A percentile compares a stretch with the other conserved stretches of the same genome.
These are phyloP conservation scores for Porites cylindrica DNA, from an alignment of 92 coral and sea anemone genomes.

Conservation along the genomic window DNA sequence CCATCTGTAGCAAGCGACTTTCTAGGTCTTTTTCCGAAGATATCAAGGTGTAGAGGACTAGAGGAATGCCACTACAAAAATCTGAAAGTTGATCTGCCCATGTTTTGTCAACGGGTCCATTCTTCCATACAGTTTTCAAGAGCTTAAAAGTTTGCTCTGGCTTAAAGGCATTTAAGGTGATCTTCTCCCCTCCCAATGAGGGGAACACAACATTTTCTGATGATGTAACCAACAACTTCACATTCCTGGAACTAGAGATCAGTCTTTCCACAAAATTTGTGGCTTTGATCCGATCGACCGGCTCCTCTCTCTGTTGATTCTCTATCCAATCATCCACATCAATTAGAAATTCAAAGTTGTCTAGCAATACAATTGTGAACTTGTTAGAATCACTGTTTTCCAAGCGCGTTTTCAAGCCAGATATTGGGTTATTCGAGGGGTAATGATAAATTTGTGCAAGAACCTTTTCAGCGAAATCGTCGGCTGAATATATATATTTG, in stretches of 20 bases:
- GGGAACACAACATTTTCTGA: conserved; percentile 23
- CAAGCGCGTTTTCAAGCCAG: neutral
- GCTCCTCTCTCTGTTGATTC: neutral
- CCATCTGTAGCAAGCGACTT: neutral
- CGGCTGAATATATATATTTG: conserved; percentile 36
- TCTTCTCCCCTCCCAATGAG: neutral
- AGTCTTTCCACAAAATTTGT: conserved; percentile 21
- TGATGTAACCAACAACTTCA: conserved; percentile 61
- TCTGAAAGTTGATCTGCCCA: conserved; percentile 36
- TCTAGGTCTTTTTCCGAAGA: neutral
- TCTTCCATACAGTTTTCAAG: conserved; percentile 9
- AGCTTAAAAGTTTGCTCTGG: conserved; percentile 19
- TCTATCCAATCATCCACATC: neutral
- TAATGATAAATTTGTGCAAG: conserved; percentile 2
- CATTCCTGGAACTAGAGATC: conserved; percentile 18
- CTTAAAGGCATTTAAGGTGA: conserved; percentile 11
- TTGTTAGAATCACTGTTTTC: neutral
- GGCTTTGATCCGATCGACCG: neutral
- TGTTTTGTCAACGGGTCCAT: neutral
- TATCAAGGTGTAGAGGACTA: conserved; percentile 18
- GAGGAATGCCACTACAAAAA: conserved; percentile 66
- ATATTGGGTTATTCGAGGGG: neutral
- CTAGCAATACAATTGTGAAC: conserved; percentile 3
- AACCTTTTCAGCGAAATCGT: conserved; percentile 44
- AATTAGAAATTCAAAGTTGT: conserved; percentile 18